These are phyloP conservation scores for Heliconius himera DNA, from an alignment of 1,140 invertebrate species.

Conservation along the genomic window DNA sequence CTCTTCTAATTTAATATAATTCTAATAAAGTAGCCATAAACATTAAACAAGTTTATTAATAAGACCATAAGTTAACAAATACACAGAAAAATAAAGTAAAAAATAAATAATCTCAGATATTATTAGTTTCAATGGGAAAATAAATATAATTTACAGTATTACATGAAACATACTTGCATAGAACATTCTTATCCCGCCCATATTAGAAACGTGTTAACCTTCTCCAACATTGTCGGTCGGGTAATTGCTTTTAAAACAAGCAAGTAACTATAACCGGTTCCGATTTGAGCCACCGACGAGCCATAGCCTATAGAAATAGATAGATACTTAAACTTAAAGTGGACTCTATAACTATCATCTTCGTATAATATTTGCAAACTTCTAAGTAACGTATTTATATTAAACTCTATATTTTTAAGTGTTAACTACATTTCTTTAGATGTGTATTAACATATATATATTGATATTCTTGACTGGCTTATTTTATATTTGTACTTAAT, in stretches of 20 bases:
- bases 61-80: too few relatives aligned
- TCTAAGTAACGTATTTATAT: background rate
- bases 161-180: slow-evolving; percentile 8
- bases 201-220: slow-evolving; percentile 37
- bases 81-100: too few relatives aligned
- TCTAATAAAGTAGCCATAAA: too few relatives aligned
- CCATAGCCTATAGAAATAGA: slow-evolving; percentile 25
- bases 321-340: background rate
- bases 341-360: background rate
- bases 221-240: slow-evolving; percentile 41
- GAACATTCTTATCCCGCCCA: slow-evolving; percentile 34
- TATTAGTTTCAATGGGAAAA: background rate
- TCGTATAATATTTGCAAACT: background rate
- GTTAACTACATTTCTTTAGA: background rate
- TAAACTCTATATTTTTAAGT: background rate
- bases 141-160: background rate
- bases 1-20: too few relatives aligned
- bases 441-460: background rate
- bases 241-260: slow-evolving; percentile 57
- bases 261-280: slow-evolving; percentile 55
- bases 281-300: slow-evolving; percentile 57
- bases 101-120: background rate
- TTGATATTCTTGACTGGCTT: background rate
- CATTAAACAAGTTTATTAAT: too few relatives aligned
- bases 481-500: too few relatives aligned